Evolutionary conservation across 2,113 vertebrate genomes (phyloP).

Genomic region (Atherinomorus stipes): DNA sequence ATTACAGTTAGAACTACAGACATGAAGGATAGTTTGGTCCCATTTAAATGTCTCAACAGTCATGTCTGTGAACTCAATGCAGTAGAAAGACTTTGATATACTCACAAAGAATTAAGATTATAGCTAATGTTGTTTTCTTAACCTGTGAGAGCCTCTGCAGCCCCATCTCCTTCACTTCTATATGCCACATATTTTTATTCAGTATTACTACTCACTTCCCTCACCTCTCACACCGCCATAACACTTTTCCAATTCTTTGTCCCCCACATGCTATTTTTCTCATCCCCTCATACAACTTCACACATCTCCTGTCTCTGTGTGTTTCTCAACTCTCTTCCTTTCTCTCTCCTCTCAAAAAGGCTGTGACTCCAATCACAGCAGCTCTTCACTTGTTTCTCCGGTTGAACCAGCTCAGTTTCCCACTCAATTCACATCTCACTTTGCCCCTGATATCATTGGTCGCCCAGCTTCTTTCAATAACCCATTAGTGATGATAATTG

Average conservation of each 20-base stretch:
- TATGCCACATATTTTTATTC: slow-evolving; percentile 2
- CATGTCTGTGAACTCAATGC: neutral
- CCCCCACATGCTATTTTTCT: slow-evolving; percentile 19
- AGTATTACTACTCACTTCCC: neutral
- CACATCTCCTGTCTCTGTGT: neutral
- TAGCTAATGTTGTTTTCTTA: neutral
- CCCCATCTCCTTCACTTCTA: neutral
- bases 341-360: slow-evolving; percentile 11
- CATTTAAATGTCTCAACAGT: neutral
- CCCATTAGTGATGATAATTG: slow-evolving; percentile 52
- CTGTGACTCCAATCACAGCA: slow-evolving; percentile 25
- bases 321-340: slow-evolving; percentile 1
- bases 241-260: slow-evolving; percentile 29
- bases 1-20: neutral
- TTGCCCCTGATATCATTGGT: slow-evolving; percentile 27
- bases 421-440: slow-evolving; percentile 39
- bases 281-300: slow-evolving; percentile 1
- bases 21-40: neutral
- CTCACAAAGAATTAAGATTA: too few relatives aligned
- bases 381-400: slow-evolving; percentile 31
- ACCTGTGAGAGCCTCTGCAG: neutral
- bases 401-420: slow-evolving; percentile 41
- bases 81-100: too few relatives aligned
- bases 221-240: slow-evolving; percentile 20
- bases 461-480: slow-evolving; percentile 31